phyloP scores from a whole-genome alignment of 2,888 invertebrate species.

The Amiota communis region DNA sequence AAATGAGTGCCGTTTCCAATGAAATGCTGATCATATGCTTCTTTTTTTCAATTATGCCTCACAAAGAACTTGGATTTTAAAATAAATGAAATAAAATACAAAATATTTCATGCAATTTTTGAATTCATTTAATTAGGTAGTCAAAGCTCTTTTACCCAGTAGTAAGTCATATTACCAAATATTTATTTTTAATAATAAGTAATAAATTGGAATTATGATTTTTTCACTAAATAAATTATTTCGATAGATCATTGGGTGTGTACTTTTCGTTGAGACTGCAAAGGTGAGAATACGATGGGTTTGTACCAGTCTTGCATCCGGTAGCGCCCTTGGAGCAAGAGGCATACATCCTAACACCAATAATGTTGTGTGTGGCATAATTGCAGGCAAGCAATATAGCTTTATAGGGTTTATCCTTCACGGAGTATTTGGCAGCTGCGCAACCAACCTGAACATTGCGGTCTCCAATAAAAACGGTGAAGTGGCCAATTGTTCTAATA shows the following conservation, averaged over 20 bases:
- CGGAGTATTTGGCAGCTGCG: conserved; percentile 48
- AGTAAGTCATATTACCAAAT: too few relatives aligned
- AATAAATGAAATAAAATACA: too few relatives aligned
- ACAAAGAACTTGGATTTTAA: too few relatives aligned
- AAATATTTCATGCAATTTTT: too few relatives aligned
- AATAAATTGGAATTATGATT: too few relatives aligned
- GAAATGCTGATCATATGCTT: too few relatives aligned
- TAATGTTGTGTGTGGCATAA: conserved; percentile 60
- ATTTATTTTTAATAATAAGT: too few relatives aligned
- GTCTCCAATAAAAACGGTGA: conserved; percentile 56
- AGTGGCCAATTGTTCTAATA: conserved; percentile 54
- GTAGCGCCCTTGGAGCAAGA: conserved; percentile 49
- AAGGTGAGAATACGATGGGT: conserved; percentile 49
- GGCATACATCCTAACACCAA: conserved; percentile 49
- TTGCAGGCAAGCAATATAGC: conserved; percentile 61
- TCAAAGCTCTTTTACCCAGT: too few relatives aligned
- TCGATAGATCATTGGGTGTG: background rate
- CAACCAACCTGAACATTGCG: conserved; percentile 61
- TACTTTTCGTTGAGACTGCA: conserved; percentile 48
- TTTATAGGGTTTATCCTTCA: conserved; percentile 41
- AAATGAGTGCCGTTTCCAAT: too few relatives aligned
- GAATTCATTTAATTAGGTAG: too few relatives aligned
- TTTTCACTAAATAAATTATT: too few relatives aligned
- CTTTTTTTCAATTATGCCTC: too few relatives aligned
- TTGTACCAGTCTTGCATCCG: conserved; percentile 56